Percentiles rank a stretch among this genome's conserved stretches.
These are phyloP conservation scores for Ammospiza caudacuta DNA, from an alignment of 2,113 vertebrate genomes.

Conservation along the genomic window DNA sequence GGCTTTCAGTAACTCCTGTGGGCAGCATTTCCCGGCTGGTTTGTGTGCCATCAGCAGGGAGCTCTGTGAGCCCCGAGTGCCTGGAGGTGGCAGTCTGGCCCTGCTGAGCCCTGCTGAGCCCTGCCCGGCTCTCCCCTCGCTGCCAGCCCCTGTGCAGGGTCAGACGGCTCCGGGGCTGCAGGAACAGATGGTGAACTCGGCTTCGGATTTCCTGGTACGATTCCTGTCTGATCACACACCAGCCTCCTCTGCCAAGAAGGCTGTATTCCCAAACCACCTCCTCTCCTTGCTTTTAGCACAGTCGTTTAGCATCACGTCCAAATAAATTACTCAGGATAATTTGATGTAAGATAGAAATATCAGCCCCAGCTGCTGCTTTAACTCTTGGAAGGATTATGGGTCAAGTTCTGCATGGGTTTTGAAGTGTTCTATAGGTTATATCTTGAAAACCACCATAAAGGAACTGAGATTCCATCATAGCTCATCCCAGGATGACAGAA, in stretches of 20 bases:
- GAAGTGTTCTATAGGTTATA: not conserved
- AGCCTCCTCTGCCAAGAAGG: not conserved
- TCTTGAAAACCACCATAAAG: not conserved
- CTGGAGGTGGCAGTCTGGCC: constrained; percentile 43
- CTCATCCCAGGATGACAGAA: not conserved
- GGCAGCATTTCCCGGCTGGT: not conserved
- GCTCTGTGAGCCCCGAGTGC: not conserved
- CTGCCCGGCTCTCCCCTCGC: accelerated
- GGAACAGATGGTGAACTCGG: constrained; percentile 21
- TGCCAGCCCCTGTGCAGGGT: not conserved
- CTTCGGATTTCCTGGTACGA: not conserved
- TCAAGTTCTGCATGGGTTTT: not conserved
- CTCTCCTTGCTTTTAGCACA: not conserved
- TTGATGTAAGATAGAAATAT: not conserved
- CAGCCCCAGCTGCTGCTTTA: not conserved
- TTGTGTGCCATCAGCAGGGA: accelerated
- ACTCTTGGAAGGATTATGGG: not conserved
- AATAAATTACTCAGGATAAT: constrained; percentile 8
- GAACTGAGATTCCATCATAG: not conserved
- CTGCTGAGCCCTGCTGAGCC: not conserved
- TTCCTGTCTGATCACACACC: constrained; percentile 4
- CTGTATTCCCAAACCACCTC: not conserved
- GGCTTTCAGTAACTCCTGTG: not conserved
- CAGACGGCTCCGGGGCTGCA: not conserved
- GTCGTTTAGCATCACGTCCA: not conserved